Evolutionary conservation across 1,140 invertebrate species (phyloP).

Genomic region (Heliothis virescens): DNA sequence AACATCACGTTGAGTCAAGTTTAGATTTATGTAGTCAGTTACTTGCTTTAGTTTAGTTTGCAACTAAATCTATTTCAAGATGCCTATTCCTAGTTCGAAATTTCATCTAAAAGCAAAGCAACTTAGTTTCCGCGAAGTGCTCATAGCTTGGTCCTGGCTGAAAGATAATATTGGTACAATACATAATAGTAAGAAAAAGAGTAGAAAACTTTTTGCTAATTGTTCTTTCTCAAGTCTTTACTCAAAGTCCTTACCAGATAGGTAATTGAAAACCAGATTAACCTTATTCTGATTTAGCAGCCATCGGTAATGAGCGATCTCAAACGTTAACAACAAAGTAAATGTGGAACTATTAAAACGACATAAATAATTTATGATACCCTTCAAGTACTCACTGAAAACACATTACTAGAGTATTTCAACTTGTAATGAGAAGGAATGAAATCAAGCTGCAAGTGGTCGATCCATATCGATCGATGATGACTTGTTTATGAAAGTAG

Average conservation of each 20-base stretch:
- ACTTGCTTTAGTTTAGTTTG: neutral
- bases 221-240: neutral
- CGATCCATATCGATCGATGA: neutral
- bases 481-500: neutral
- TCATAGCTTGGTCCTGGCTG: neutral
- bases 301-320: conserved; percentile 6
- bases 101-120: conserved; percentile 1
- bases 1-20: conserved; percentile 15
- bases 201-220: neutral
- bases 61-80: conserved; percentile 18
- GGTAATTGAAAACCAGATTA: neutral
- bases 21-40: conserved; percentile 3
- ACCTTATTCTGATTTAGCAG: conserved; percentile 8
- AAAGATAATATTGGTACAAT: neutral
- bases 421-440: neutral
- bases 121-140: neutral
- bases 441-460: neutral
- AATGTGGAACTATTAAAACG: conserved; percentile 47
- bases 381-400: conserved; percentile 27
- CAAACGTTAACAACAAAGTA: conserved; percentile 25
- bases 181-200: neutral
- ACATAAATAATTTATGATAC: conserved; percentile 56
- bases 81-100: conserved; percentile 6
- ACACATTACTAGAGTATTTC: conserved; percentile 42
- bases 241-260: neutral